Evolutionary conservation across 2,113 vertebrate genomes (phyloP).

Genomic region (Platanista minor): DNA sequence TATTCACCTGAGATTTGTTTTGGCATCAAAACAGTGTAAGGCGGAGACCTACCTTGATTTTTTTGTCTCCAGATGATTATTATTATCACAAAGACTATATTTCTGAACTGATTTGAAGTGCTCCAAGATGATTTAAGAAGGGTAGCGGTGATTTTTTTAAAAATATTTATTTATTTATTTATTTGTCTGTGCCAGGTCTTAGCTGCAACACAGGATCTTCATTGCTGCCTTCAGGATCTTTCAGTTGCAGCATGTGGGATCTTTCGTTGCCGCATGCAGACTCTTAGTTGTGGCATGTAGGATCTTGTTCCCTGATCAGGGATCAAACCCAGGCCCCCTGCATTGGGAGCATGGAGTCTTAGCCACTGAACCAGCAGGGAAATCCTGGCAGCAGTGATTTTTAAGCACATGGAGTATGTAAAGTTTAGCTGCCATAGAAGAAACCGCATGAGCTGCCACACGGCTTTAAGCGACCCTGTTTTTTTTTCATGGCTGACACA

Average conservation of each 20-base stretch:
- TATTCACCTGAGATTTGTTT: constrained; percentile 9
- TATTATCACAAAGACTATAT: not conserved
- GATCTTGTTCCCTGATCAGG: too few species aligned
- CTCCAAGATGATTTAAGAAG: not conserved
- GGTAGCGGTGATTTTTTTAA: not conserved
- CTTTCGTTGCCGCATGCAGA: too few species aligned
- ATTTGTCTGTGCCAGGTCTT: too few species aligned
- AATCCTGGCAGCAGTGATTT: not conserved
- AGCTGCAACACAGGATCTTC: too few species aligned
- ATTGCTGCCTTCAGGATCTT: too few species aligned
- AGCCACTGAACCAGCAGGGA: too few species aligned
- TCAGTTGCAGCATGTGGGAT: too few species aligned
- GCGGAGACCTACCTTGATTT: not conserved
- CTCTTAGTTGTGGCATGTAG: too few species aligned
- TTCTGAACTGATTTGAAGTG: constrained; percentile 18
- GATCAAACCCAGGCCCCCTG: too few species aligned
- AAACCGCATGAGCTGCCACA: not conserved
- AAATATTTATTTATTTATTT: too few species aligned
- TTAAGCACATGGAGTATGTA: not conserved
- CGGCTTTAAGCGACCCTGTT: not conserved
- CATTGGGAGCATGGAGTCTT: too few species aligned
- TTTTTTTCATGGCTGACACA: not conserved
- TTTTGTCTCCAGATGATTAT: not conserved
- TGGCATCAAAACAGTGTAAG: not conserved
- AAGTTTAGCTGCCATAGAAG: not conserved